These are phyloP conservation scores for Campoletis raptor DNA, from an alignment of 2,888 invertebrate species.

Conservation along the genomic window DNA sequence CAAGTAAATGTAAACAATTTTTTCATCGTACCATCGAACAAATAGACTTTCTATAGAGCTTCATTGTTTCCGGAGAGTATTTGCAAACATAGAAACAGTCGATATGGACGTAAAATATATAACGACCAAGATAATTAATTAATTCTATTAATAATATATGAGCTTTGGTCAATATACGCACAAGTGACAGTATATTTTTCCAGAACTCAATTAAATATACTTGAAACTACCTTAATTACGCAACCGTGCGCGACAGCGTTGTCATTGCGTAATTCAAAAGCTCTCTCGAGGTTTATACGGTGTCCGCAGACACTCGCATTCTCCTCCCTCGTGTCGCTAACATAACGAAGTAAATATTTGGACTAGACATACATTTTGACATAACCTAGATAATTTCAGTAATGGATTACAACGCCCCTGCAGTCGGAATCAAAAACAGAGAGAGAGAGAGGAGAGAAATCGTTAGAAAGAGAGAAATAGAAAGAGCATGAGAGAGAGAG, in stretches of 20 bases:
- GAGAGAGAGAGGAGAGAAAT: conserved; percentile 16
- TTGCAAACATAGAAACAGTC: not conserved
- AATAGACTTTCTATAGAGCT: not conserved
- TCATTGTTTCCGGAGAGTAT: not conserved
- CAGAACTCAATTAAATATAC: not conserved
- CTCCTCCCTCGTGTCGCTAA: conserved; percentile 57
- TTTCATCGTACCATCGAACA: not conserved
- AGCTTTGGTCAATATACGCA: not conserved
- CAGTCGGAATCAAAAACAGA: conserved; percentile 13
- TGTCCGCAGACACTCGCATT: not conserved
- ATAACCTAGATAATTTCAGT: conserved; percentile 54
- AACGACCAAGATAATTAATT: not conserved
- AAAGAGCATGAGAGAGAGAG: too few relatives aligned
- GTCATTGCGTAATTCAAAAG: conserved; percentile 37
- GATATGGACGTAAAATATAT: not conserved
- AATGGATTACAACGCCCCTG: conserved; percentile 33
- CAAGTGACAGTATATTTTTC: not conserved
- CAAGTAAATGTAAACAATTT: not conserved
- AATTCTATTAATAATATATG: not conserved
- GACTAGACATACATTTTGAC: conserved; percentile 63
- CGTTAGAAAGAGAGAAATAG: too few relatives aligned
- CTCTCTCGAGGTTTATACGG: conserved; percentile 28
- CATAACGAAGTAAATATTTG: conserved; percentile 70
- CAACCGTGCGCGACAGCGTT: not conserved
- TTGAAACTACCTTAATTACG: conserved; percentile 6